phyloP scores from a whole-genome alignment of 2,888 invertebrate genomes.

The Drosophila crucigera region DNA sequence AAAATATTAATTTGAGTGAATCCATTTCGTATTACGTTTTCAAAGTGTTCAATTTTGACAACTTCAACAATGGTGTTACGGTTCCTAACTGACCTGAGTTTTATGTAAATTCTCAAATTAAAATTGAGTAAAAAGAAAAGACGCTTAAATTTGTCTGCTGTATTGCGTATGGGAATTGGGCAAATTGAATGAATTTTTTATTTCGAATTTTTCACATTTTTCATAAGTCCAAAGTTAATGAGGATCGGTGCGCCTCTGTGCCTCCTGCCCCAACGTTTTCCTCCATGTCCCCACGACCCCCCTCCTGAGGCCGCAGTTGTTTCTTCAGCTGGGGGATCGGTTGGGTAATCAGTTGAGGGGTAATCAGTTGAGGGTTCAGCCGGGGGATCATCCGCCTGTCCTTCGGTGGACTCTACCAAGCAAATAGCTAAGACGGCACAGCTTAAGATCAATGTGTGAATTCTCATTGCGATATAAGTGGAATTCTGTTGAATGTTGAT shows the following conservation, averaged over 20 bases:
- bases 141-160: not conserved
- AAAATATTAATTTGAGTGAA: not conserved
- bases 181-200: not conserved
- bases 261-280: not conserved
- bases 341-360: too few species aligned
- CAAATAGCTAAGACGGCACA: not conserved
- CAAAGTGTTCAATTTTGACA: not conserved
- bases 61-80: fast-evolving
- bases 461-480: not conserved
- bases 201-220: not conserved
- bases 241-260: not conserved
- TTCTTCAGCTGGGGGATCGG: too few species aligned
- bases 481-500: not conserved
- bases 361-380: too few species aligned
- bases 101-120: not conserved
- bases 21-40: slow-evolving; percentile 6
- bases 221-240: not conserved
- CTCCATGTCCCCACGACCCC: not conserved
- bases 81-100: not conserved
- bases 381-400: not conserved
- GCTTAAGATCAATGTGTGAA: not conserved
- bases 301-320: too few species aligned
- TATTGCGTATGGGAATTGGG: not conserved
- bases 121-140: not conserved
- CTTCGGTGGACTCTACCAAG: not conserved